Conservation (phyloP, 2,888 invertebrate genomes). For the Dioctria linearis region DNA sequence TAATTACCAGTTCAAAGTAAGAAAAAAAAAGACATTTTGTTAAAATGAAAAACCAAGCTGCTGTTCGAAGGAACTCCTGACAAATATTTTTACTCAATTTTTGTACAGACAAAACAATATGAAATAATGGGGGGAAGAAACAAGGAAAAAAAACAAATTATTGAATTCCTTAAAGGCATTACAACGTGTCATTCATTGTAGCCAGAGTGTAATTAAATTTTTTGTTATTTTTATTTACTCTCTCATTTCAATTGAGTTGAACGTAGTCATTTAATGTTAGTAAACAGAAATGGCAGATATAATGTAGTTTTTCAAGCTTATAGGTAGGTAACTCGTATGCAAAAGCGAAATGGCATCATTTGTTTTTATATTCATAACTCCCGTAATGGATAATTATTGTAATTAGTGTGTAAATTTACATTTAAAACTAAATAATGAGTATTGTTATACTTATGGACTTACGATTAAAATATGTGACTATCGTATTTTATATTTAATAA, state of each 20-base stretch:
- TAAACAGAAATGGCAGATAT: constrained; percentile 31
- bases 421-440: too few species aligned
- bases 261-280: constrained; percentile 17
- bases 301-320: background rate
- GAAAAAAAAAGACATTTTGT: background rate
- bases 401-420: too few species aligned
- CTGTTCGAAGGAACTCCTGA: background rate
- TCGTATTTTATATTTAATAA: too few species aligned
- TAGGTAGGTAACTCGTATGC: too few species aligned
- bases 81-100: background rate
- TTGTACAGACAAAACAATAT: constrained; percentile 9
- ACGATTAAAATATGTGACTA: too few species aligned
- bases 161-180: constrained; percentile 30
- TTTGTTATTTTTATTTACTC: constrained; percentile 2
- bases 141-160: background rate
- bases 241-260: background rate
- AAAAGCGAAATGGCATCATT: too few species aligned
- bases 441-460: too few species aligned
- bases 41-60: background rate
- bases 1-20: background rate
- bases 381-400: too few species aligned
- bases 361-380: too few species aligned
- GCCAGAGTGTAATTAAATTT: constrained; percentile 19
- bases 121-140: background rate
- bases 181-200: constrained; percentile 38